Evolutionary conservation across 2,113 vertebrate genomes (phyloP).

Genomic region (Lanius ludovicianus): DNA sequence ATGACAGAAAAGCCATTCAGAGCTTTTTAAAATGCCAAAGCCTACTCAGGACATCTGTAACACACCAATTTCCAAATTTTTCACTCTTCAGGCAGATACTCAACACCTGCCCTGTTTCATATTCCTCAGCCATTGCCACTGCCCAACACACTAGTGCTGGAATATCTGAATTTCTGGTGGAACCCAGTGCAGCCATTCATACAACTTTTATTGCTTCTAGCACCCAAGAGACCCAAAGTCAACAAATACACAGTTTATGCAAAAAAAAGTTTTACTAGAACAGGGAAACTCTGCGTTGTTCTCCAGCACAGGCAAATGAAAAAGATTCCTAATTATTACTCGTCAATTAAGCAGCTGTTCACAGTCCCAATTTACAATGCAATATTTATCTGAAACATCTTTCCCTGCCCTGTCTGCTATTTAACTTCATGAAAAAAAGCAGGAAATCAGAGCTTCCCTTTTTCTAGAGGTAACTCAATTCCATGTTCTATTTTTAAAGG

Average conservation of each 20-base stretch:
- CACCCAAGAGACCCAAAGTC: not conserved
- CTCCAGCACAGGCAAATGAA: not conserved
- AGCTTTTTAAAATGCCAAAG: not conserved
- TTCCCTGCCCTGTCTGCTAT: not conserved
- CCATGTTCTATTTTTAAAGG: not conserved
- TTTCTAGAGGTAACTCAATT: not conserved
- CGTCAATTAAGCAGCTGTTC: not conserved
- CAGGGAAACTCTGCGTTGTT: not conserved
- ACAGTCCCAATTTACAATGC: not conserved
- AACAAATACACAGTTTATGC: not conserved
- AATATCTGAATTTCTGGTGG: not conserved
- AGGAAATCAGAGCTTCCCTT: not conserved
- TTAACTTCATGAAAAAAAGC: not conserved
- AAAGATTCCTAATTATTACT: not conserved
- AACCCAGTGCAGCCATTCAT: not conserved
- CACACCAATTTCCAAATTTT: not conserved
- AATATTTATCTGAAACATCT: not conserved
- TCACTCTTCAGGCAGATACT: not conserved
- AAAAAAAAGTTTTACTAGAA: conserved; percentile 14
- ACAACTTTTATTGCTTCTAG: not conserved
- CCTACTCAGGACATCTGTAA: not conserved
- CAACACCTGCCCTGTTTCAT: not conserved
- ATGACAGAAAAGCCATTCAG: not conserved
- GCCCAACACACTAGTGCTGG: accelerated
- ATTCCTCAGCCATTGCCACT: accelerated